Conservation (phyloP, 2,888 invertebrate genomes). For the Amphipyra berbera region DNA sequence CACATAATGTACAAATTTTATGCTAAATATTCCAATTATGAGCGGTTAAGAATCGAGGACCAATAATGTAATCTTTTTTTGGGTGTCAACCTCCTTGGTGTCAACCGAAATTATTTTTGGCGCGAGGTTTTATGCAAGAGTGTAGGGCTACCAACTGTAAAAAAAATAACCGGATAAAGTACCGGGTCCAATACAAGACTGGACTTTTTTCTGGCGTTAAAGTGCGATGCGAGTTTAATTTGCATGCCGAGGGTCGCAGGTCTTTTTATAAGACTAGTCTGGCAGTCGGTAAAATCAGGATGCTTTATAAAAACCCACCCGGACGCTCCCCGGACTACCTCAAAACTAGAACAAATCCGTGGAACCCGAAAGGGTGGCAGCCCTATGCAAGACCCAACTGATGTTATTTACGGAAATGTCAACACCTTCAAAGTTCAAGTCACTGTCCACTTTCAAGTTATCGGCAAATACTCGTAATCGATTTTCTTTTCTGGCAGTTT, state of each 20-base stretch:
- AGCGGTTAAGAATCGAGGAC: conserved; percentile 4
- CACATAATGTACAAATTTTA: conserved; percentile 32
- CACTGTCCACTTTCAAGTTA: conserved; percentile 6
- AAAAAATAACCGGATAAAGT: too few relatives aligned
- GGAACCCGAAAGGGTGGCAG: too few relatives aligned
- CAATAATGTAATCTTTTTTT: conserved; percentile 18
- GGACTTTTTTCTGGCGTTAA: too few relatives aligned
- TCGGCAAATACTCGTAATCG: conserved; percentile 27
- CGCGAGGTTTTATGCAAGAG: conserved; percentile 11
- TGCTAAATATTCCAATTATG: conserved; percentile 43
- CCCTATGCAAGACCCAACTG: not conserved
- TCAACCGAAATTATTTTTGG: conserved; percentile 13
- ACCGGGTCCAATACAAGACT: too few relatives aligned
- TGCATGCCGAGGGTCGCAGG: too few relatives aligned
- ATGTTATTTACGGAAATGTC: not conserved
- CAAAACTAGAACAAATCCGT: too few relatives aligned
- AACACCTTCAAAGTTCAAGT: conserved; percentile 3
- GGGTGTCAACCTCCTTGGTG: conserved; percentile 20
- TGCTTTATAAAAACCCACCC: too few relatives aligned
- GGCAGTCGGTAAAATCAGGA: too few relatives aligned
- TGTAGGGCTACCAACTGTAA: too few relatives aligned
- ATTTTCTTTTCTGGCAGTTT: conserved; percentile 45
- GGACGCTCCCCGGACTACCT: too few relatives aligned
- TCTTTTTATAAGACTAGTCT: too few relatives aligned
- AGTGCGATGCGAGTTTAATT: too few relatives aligned